Evolutionary conservation across 2,888 invertebrate species (phyloP), one percentile per base, ranked within the genome.

Genomic region (Beris morrisii): DNA sequence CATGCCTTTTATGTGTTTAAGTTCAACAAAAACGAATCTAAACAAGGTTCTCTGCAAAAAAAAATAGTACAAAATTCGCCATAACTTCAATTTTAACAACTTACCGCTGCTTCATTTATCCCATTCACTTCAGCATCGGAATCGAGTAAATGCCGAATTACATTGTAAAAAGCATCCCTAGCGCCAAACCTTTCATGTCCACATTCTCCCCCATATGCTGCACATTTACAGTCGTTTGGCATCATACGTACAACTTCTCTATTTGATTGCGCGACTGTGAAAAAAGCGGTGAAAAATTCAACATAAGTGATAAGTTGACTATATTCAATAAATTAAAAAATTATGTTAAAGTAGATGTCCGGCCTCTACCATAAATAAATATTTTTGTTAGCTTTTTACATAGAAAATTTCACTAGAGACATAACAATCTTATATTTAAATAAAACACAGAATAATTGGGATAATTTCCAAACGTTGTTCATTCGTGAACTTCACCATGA

Each of bases 161-260:
- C 32, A 56, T 43, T 44, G 22, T 43, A 7, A 43, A 32, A 43
- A 32, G 7, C n/a, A 12, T 38, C 15, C 15, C 43, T 9, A 15
- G 31, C 44, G 44, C 22, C 13, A 13, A 15, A 7, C n/a, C 22
- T 56, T 12, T 28, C 30, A 43, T 9, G 22, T 4, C 44, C 56
- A 56, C 56, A 5, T 56, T 32, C 5, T 12, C 56, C 15, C 43
- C 56, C 43, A 56, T 43, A 56, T 43, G 56, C 43, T 56, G 44
- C 56, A 59, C 48, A 32, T 7, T 32, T 13, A 22, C 28, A 28
- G 32, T 50, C 12, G 15, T 61, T 61, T 61, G 61, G 61, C 52
- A 52, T 61, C 52, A 61, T 61, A 61, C 61, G 48, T 52, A 61
- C 3, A 48, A 61, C 43, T 50, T 52, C 13, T 46, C 32, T 28